Evolutionary conservation across 2,888 invertebrate genomes (phyloP).

Genomic region (Limenitis camilla): DNA sequence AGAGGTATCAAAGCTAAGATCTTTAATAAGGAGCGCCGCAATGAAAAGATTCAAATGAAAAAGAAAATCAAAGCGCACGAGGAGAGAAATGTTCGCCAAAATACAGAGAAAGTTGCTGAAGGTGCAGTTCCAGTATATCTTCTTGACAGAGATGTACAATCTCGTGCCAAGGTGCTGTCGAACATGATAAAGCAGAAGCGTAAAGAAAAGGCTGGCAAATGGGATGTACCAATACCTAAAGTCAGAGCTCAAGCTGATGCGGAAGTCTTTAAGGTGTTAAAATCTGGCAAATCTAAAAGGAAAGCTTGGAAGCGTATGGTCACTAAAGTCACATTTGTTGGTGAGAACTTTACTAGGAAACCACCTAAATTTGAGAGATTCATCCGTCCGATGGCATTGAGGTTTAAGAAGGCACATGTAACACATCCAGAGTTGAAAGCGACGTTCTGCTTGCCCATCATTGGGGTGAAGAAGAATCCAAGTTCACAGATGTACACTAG

Average conservation of each 20-base stretch:
- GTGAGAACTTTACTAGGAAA: constrained; percentile 98
- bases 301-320: constrained; percentile 99
- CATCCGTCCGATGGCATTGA: constrained; percentile 96
- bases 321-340: constrained; percentile 98
- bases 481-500: constrained; percentile 97
- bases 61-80: constrained; percentile 98
- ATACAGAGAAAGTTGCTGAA: constrained; percentile 87
- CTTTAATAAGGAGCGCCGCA: constrained; percentile 95
- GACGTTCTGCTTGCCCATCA: constrained; percentile 96
- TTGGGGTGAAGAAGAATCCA: constrained; percentile 99
- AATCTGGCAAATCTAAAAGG: constrained; percentile 91
- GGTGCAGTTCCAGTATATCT: constrained; percentile 97
- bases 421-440: constrained; percentile 99
- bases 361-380: constrained; percentile 99
- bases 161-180: constrained; percentile 94
- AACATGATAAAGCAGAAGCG: constrained; percentile 99
- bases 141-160: constrained; percentile 96
- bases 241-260: constrained; percentile 97
- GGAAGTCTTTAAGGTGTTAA: constrained; percentile 95
- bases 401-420: constrained; percentile 98
- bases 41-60: constrained; percentile 99
- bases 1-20: constrained; percentile 98
- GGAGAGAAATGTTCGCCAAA: constrained; percentile 91
- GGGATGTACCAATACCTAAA: constrained; percentile 99
- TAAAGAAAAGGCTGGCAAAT: constrained; percentile 99